Conservation (phyloP, 2,113 vertebrate genomes). For the Hippolais icterina region DNA sequence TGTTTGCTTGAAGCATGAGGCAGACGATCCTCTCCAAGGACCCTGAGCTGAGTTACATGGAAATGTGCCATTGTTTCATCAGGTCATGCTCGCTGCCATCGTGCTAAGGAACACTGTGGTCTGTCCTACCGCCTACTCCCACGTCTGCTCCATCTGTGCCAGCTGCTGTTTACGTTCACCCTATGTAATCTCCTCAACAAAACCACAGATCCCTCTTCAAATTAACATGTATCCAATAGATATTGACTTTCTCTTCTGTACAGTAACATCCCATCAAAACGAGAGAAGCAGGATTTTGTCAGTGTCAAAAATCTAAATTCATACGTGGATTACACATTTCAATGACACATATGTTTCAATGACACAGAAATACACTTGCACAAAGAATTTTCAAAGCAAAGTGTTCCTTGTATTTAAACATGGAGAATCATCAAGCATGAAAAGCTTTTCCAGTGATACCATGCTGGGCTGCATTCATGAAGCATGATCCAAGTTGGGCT, state of each 20-base stretch:
- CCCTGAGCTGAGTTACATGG: neutral
- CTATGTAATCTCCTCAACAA: neutral
- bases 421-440: neutral
- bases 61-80: conserved; percentile 69
- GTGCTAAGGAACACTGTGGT: neutral
- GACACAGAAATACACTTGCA: neutral
- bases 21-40: neutral
- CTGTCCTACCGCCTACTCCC: neutral
- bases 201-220: neutral
- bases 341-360: neutral
- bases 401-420: neutral
- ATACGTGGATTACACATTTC: neutral
- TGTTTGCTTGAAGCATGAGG: conserved; percentile 12
- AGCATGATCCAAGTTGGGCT: neutral
- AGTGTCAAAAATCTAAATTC: neutral
- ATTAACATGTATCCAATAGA: neutral
- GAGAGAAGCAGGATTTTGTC: neutral
- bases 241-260: neutral
- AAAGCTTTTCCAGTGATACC: neutral
- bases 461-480: neutral
- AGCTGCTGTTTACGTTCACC: neutral
- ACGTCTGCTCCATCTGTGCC: neutral
- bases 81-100: neutral
- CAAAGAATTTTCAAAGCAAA: neutral
- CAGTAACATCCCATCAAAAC: neutral